Evolutionary conservation across 1,140 invertebrate genomes (phyloP).

Genomic region (Schlechtendalia chinensis): DNA sequence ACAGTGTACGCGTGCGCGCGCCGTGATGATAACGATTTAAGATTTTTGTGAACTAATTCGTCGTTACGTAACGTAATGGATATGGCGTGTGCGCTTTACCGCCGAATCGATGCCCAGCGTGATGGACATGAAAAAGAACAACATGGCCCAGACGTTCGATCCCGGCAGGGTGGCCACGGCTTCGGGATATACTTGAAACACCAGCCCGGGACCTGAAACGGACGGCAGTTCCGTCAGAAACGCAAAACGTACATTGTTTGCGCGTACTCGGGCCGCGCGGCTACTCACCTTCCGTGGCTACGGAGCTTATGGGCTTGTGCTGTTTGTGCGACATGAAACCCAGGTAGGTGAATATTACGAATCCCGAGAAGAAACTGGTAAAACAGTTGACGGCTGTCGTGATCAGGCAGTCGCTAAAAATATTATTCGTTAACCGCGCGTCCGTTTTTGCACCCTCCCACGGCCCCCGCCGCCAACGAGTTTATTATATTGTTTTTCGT

Average conservation of each 20-base stretch:
- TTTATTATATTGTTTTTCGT: no score
- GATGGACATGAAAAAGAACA: constrained; percentile 93
- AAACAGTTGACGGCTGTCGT: constrained; percentile 77
- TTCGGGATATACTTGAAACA: constrained; percentile 90
- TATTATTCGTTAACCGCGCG: no score
- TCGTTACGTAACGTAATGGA: no score
- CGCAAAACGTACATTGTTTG: no score
- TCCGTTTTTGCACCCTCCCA: no score
- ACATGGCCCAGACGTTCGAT: constrained; percentile 81
- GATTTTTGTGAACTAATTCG: no score
- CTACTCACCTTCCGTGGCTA: constrained; percentile 83
- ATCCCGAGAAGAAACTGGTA: constrained; percentile 88
- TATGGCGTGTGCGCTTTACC: no score
- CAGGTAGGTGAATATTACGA: constrained; percentile 90
- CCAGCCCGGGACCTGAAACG: constrained; percentile 72
- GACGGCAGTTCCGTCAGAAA: no score
- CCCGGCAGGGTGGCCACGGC: constrained; percentile 84
- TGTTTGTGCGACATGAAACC: constrained; percentile 87
- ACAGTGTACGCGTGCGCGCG: no score
- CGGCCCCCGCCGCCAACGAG: no score
- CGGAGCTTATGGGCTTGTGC: constrained; percentile 75
- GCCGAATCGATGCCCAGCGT: constrained; percentile 87
- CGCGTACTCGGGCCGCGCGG: constrained; percentile 7
- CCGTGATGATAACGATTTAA: no score
- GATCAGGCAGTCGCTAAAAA: constrained; percentile 69